phyloP scores from a whole-genome alignment of 1,140 invertebrate species.

The Hylyphantes graminicola region DNA sequence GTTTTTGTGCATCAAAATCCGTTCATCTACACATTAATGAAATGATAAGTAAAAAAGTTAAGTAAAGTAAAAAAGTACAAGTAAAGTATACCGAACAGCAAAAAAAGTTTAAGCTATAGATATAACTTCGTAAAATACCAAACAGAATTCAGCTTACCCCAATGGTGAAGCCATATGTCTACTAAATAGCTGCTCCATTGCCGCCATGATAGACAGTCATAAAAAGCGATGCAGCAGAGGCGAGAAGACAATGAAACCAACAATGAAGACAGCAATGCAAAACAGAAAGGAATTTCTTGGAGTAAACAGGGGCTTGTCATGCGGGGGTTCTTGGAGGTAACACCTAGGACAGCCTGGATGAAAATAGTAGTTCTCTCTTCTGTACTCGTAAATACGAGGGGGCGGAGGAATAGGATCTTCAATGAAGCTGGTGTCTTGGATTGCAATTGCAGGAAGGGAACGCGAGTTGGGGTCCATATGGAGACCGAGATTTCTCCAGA shows the following conservation, averaged over 20 bases:
- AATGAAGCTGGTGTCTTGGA: slow-evolving; percentile 42
- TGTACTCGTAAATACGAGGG: slow-evolving; percentile 4
- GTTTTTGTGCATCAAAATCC: too few species aligned
- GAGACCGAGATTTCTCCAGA: slow-evolving; percentile 9
- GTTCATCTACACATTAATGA: too few species aligned
- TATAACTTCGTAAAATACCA: not conserved
- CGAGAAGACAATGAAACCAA: slow-evolving; percentile 63
- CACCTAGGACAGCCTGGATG: not conserved
- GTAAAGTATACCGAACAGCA: not conserved
- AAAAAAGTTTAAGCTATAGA: not conserved
- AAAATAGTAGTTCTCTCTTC: not conserved
- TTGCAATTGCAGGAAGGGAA: not conserved
- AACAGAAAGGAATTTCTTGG: slow-evolving; percentile 56
- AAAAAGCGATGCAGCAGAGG: slow-evolving; percentile 60
- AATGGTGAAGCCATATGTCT: not conserved
- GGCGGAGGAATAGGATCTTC: slow-evolving; percentile 21
- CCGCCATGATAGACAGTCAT: slow-evolving; percentile 18
- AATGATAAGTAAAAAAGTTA: not conserved
- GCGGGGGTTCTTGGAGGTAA: not conserved
- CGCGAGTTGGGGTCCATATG: slow-evolving; percentile 20
- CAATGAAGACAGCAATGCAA: slow-evolving; percentile 58
- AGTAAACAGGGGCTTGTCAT: slow-evolving; percentile 45
- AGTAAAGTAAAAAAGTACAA: not conserved
- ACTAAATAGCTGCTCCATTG: not conserved
- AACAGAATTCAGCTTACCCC: too few species aligned